Conservation (phyloP, 2,888 invertebrate species). For the Acanthoscelides obtectus region DNA sequence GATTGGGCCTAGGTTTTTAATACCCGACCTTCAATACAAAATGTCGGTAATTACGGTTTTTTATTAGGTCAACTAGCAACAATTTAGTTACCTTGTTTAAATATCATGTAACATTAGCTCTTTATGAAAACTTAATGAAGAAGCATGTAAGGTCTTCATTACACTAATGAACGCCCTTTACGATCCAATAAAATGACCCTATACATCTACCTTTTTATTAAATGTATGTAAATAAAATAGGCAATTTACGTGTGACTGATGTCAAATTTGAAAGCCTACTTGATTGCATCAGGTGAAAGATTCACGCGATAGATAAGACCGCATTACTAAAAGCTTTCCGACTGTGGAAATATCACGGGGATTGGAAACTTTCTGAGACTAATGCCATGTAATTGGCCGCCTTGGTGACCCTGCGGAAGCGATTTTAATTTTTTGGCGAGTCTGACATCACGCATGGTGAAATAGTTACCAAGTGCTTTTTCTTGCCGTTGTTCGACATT, state of each 20-base stretch:
- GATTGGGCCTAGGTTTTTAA: too few species aligned
- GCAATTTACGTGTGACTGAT: slow-evolving; percentile 42
- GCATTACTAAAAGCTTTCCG: slow-evolving; percentile 45
- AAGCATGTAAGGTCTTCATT: background rate
- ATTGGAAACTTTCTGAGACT: background rate
- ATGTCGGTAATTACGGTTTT: too few species aligned
- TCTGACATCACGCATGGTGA: background rate
- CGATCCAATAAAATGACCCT: background rate
- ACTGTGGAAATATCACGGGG: background rate
- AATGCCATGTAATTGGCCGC: background rate
- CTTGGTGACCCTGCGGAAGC: background rate
- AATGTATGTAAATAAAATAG: slow-evolving; percentile 41
- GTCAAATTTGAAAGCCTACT: slow-evolving; percentile 49
- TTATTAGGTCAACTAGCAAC: too few species aligned
- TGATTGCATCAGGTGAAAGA: slow-evolving; percentile 45
- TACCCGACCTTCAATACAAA: too few species aligned
- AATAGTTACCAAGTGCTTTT: slow-evolving; percentile 38
- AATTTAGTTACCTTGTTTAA: background rate
- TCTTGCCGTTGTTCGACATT: slow-evolving; percentile 18
- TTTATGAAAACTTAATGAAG: background rate
- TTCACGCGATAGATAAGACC: slow-evolving; percentile 37
- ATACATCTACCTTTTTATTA: slow-evolving; percentile 16
- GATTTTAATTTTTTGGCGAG: background rate
- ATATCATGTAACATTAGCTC: background rate
- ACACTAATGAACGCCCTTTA: background rate